Conservation (phyloP, 1,140 invertebrate species). For the Euwallacea similis region DNA sequence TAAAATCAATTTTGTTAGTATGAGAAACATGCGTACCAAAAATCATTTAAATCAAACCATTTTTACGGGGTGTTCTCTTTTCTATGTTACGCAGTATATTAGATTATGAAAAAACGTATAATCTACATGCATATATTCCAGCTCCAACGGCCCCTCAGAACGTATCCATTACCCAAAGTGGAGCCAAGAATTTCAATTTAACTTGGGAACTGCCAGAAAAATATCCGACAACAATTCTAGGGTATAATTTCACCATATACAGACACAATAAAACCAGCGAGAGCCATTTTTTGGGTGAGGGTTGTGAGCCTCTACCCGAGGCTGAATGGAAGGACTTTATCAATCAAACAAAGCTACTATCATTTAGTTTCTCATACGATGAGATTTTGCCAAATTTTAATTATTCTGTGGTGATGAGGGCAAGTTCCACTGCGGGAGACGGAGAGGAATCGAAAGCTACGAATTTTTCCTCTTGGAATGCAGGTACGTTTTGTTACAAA, state of each 20-base stretch:
- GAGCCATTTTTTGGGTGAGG: constrained; percentile 7
- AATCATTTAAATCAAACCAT: no score
- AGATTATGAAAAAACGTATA: no score
- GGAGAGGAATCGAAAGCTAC: constrained; percentile 1
- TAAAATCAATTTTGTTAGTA: no score
- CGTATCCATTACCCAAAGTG: no score
- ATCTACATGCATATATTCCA: no score
- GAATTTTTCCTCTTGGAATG: background rate
- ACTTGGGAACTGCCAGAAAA: background rate
- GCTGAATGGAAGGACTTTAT: background rate
- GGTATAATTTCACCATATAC: constrained; percentile 9
- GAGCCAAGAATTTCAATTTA: background rate
- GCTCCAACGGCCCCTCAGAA: no score
- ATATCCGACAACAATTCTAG: background rate
- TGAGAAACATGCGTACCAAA: no score
- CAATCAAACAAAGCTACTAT: background rate
- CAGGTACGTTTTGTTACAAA: background rate
- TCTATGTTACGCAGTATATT: no score
- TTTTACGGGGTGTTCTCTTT: no score
- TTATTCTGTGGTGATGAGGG: constrained; percentile 7
- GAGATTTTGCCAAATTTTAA: constrained; percentile 15
- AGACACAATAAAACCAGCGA: background rate
- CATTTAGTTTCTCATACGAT: background rate
- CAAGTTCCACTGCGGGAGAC: constrained; percentile 4
- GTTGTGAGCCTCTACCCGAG: background rate